A percentile compares a stretch with the other conserved stretches of the same genome.
Evolutionary conservation across 1,140 invertebrate species (phyloP).

Genomic region (Frieseomelitta varia): DNA sequence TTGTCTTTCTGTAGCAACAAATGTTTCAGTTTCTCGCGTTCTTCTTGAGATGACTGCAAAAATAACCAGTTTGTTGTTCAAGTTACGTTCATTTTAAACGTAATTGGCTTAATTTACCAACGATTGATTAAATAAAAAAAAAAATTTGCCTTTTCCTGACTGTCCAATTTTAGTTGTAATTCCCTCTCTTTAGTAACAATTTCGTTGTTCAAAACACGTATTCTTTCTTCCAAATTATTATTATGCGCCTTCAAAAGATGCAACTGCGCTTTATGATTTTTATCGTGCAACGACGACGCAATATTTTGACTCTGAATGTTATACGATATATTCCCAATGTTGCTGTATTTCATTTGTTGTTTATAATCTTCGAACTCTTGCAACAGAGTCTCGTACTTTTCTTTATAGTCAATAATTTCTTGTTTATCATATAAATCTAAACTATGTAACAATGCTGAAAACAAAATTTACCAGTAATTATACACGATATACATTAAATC

Average conservation of each 20-base stretch:
- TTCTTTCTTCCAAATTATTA: conserved; percentile 85
- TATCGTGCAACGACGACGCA: conserved; percentile 59
- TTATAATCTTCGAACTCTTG: conserved; percentile 81
- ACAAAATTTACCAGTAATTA: conserved; percentile 31
- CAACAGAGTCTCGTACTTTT: conserved; percentile 80
- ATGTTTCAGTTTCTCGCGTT: conserved; percentile 77
- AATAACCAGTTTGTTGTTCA: not conserved
- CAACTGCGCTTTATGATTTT: conserved; percentile 77
- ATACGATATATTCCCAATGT: conserved; percentile 67
- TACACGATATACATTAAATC: not conserved
- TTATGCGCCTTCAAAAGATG: conserved; percentile 84
- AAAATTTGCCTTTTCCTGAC: conserved; percentile 76
- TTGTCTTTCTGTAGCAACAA: conserved; percentile 77
- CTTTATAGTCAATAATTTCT: conserved; percentile 77
- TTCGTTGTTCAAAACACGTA: conserved; percentile 84
- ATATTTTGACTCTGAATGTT: conserved; percentile 77
- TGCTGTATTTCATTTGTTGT: conserved; percentile 75
- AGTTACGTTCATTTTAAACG: not conserved
- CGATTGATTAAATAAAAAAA: not conserved
- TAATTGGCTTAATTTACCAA: not conserved
- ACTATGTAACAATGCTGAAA: conserved; percentile 72
- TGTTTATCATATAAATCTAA: conserved; percentile 70
- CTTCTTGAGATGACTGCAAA: conserved; percentile 81
- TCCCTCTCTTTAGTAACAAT: conserved; percentile 84
- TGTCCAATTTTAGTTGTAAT: conserved; percentile 82